A percentile compares a stretch with the other conserved stretches of the same genome.
These are phyloP conservation scores for Papilio aristodemus DNA, from an alignment of 1,140 invertebrate genomes.

Conservation along the genomic window DNA sequence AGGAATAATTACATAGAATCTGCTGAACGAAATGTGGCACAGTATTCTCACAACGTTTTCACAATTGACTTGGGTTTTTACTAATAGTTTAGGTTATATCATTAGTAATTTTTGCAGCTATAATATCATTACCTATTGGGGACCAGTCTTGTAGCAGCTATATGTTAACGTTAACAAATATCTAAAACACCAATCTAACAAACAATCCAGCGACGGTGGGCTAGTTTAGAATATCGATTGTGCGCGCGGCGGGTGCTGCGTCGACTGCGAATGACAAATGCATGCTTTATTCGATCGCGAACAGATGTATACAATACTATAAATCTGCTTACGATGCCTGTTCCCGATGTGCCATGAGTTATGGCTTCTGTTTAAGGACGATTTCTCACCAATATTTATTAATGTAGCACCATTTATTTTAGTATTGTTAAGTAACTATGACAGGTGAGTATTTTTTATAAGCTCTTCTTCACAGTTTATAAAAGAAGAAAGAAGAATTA, in stretches of 20 bases:
- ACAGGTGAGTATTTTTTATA: background rate
- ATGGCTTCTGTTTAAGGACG: conserved; percentile 19
- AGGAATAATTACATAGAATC: background rate
- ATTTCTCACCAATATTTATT: conserved; percentile 30
- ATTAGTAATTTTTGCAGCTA: too few relatives aligned
- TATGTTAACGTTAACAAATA: background rate
- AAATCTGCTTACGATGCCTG: conserved; percentile 26
- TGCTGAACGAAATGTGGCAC: background rate
- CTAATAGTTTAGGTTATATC: too few relatives aligned
- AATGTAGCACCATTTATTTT: background rate
- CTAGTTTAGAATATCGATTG: conserved; percentile 19
- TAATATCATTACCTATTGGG: too few relatives aligned
- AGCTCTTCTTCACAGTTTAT: background rate
- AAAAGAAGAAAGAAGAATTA: too few relatives aligned
- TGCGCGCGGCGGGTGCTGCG: background rate
- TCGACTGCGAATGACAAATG: conserved; percentile 28
- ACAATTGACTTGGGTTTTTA: too few relatives aligned
- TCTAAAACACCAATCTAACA: background rate
- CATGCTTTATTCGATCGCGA: conserved; percentile 24
- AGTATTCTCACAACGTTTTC: too few relatives aligned
- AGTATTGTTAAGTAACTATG: background rate
- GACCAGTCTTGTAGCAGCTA: too few relatives aligned
- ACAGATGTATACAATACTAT: conserved; percentile 31
- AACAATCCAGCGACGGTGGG: background rate
- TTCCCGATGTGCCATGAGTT: conserved; percentile 19